Evolutionary conservation across 2,797 vertebrate genomes (phyloP), one percentile per base, ranked within the genome.

Genomic region (Pangasius mekongensis): DNA sequence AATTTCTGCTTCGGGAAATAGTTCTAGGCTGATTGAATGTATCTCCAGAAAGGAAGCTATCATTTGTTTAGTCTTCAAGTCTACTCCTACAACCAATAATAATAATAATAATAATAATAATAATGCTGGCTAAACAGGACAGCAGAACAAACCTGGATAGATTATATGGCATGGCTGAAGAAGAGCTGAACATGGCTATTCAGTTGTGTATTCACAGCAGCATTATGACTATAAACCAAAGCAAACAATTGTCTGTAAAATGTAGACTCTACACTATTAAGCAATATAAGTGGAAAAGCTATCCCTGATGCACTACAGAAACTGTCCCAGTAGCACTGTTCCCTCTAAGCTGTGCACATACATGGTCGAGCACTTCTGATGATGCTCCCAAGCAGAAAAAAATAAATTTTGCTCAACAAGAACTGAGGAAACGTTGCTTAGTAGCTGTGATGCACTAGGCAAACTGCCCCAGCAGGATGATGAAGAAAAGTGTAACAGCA

Each of bases 51-150:
- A 84, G 62, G 3, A 78, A 78, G 18, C n/a, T 18, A 9, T 52
- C 1, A 30, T 77, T 52, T 2, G n/a, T 77, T 22, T 81, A 81
- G 0, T 13, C 24, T 82, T 27, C 22, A 62, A 27, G 5, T 16
- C 36, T 39, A 60, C 56, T 60, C 54, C 11, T 60, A 81, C 1
- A 81, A 81, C 20, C 52, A 22, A 13, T 52, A 76, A 52, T n/a
- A 52, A 76, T 49, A 76, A 76, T 27, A 76, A 76, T 49, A 27
- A 47, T 49, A 49, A 52, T 52, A 77, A 77, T 16, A 77, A 78
- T 20, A 18, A 77, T 24, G 5, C 9, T 0, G 20, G 4, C 13
- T 30, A 67, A 67, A 18, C 14, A 69, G 30, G 6, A 69, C 30
- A 64, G 60, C 27, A n/a, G 16, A 64, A 64, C 9, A 64, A n/a